phyloP scores from a whole-genome alignment of 2,113 vertebrate species.

The Calonectris borealis region DNA sequence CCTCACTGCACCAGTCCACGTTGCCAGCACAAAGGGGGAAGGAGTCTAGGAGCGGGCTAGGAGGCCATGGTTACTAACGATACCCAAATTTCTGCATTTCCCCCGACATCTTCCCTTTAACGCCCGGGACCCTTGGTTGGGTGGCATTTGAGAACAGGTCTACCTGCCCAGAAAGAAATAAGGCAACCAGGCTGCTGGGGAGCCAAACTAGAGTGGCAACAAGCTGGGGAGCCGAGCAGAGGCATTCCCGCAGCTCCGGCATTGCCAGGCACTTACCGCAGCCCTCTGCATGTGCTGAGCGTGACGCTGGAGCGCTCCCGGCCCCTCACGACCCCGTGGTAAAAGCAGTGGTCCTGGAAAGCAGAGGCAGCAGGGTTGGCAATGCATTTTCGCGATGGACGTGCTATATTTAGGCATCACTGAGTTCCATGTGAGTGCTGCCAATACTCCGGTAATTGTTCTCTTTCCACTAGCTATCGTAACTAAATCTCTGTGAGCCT shows the following conservation, averaged over 20 bases:
- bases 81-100: neutral
- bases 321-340: conserved; percentile 85
- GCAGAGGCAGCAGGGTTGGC: conserved; percentile 19
- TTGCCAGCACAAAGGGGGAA: neutral
- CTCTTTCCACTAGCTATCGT: neutral
- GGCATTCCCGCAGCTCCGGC: neutral
- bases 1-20: rapidly evolving
- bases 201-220: rapidly evolving
- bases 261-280: conserved; percentile 77
- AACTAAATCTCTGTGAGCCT: neutral
- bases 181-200: neutral
- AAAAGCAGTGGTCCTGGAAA: conserved; percentile 90
- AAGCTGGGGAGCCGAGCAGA: neutral
- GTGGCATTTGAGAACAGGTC: neutral
- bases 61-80: neutral
- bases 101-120: rapidly evolving
- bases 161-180: neutral
- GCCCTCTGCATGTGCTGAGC: conserved; percentile 88
- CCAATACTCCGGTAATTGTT: neutral
- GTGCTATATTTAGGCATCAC: neutral
- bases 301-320: conserved; percentile 79
- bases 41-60: neutral
- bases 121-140: neutral
- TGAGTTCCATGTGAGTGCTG: neutral
- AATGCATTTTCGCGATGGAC: rapidly evolving